phyloP scores from a whole-genome alignment of 2,888 invertebrate genomes.

The Pedicia rivosa region DNA sequence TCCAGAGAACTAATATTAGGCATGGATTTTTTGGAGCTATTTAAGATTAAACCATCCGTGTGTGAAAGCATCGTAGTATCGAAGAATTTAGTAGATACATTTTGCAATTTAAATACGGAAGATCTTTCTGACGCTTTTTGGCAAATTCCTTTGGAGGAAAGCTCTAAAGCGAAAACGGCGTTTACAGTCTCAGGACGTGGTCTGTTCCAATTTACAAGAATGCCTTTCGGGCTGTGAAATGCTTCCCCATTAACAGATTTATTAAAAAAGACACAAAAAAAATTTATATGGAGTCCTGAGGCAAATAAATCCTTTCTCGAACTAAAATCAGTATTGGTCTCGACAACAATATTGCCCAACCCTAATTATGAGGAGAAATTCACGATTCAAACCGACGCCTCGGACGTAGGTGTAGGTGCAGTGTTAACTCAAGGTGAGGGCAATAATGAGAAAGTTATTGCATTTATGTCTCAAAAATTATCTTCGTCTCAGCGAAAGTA shows the following conservation, averaged over 20 bases:
- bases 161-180: constrained; percentile 1
- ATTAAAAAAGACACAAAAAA: background rate
- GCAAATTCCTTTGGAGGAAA: constrained; percentile 1
- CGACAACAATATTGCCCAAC: background rate
- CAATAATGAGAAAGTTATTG: background rate
- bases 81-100: no score
- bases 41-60: no score
- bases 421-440: background rate
- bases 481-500: background rate
- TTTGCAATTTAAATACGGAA: no score
- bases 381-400: background rate
- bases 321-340: background rate
- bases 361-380: background rate
- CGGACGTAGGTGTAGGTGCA: background rate
- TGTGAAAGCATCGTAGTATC: no score
- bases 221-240: constrained; percentile 1
- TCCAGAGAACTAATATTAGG: no score
- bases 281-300: background rate
- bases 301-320: background rate
- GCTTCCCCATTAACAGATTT: background rate
- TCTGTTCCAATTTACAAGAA: background rate
- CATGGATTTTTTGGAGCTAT: no score
- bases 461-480: background rate
- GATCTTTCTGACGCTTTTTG: constrained; percentile 5
- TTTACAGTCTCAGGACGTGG: constrained; percentile 1